Conservation (phyloP, 2,113 vertebrate genomes). For the Copsychus sechellarum region DNA sequence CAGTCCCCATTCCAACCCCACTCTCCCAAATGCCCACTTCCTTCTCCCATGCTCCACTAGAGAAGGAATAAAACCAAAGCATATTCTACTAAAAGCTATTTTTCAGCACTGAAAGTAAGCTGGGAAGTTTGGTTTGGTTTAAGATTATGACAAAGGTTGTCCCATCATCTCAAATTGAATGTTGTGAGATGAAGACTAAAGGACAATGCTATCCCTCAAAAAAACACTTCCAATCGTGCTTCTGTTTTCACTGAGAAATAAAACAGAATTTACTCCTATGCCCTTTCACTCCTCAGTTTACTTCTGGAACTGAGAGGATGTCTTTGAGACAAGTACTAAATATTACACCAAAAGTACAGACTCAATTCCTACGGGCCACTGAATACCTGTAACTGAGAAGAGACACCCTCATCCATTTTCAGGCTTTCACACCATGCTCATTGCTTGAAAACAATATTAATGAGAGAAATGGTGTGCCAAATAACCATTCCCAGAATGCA, state of each 20-base stretch:
- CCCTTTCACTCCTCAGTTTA: background rate
- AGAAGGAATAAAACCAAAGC: background rate
- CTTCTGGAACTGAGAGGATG: background rate
- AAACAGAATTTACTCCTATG: background rate
- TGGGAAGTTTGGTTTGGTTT: background rate
- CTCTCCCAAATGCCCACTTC: background rate
- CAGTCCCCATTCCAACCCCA: background rate
- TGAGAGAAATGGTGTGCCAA: background rate
- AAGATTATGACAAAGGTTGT: background rate
- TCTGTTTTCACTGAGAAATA: background rate
- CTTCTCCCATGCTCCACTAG: background rate
- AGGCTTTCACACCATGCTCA: background rate
- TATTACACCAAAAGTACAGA: background rate
- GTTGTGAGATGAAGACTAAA: background rate
- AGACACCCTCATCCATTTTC: background rate
- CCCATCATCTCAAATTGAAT: background rate
- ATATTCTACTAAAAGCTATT: background rate
- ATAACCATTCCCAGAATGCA: background rate
- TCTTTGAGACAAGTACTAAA: background rate
- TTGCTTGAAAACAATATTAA: background rate
- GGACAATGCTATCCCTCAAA: background rate
- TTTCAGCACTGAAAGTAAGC: background rate
- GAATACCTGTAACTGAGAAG: conserved; percentile 4
- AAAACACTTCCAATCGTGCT: background rate
- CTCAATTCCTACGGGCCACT: background rate